Evolutionary conservation across 2,113 vertebrate genomes (phyloP).

Genomic region (Rhipidura dahli): DNA sequence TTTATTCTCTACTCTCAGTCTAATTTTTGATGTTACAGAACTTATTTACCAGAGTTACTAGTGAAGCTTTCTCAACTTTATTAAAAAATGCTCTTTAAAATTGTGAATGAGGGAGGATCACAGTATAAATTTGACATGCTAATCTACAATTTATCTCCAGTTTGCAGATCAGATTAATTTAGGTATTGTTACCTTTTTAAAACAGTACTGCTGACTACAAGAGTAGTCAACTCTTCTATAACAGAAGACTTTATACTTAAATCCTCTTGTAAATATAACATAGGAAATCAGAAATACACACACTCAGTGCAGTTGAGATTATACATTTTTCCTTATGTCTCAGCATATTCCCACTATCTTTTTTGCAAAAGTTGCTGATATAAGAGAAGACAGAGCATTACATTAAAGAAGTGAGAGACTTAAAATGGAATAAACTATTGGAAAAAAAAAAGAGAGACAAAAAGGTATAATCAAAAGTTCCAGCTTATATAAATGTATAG

Average conservation of each 20-base stretch:
- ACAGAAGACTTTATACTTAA: background rate
- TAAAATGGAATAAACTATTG: background rate
- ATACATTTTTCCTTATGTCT: background rate
- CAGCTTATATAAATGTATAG: background rate
- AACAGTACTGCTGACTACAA: background rate
- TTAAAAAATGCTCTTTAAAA: background rate
- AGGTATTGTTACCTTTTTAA: background rate
- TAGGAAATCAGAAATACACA: background rate
- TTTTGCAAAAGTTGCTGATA: background rate
- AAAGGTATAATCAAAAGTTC: background rate
- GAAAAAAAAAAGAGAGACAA: background rate
- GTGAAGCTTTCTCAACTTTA: background rate
- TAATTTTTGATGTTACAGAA: background rate
- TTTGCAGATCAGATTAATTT: background rate
- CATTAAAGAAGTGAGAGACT: background rate
- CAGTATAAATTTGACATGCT: background rate
- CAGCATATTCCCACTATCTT: background rate
- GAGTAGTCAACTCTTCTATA: background rate
- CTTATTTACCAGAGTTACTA: background rate
- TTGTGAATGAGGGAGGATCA: background rate
- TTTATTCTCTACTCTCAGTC: background rate
- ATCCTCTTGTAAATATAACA: background rate
- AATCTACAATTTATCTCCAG: background rate
- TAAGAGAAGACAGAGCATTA: background rate
- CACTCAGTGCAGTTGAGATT: background rate